Base-by-base conservation (phyloP, 37 sponge, comb jelly and placozoan genomes). In the Agelas oroides region DNA sequence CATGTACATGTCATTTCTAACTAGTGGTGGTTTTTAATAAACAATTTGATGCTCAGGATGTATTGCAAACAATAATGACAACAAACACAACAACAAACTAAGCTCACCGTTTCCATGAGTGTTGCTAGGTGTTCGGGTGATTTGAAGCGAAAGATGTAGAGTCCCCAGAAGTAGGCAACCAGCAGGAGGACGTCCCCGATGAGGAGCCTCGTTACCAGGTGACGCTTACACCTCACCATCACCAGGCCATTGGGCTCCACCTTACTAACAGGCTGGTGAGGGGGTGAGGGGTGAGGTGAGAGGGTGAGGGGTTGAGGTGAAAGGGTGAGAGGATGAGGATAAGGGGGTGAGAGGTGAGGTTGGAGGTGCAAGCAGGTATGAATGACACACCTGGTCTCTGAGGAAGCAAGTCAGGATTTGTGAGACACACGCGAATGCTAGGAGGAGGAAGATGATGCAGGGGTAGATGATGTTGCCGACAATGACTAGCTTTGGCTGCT, bases 381-480 rank as follows among this genome's bases (percentile, higher is more conserved):
- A 8, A 8, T 33, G 24, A 61, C 85, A 64, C 52, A 93, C 94
- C 62, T 82, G 53, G 37, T 67, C 71, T 80, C 94, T 86, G 27
- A 84, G 75, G 81, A 90, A 83, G 79, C 94, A 94, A 28, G 90
- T 83, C 34, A 89, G 24, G 20, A 66, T 39, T 53, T 94, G 94
- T 41, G 90, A 54, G 41, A 79, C 64, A 32, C 74, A 73, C 39
- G 91, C 53, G 0, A 79, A 3, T 0, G 78, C 0, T 30, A 94
- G 56, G 19, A 90, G 52, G 36, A 76, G 15, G 71, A 90, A 80
- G 31, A 94, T 67, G 41, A 87, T 19, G 46, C 65, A 17, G 17
- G 94, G 94, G 69, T 94, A 94, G 46, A 84, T 23, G 17, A 89
- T 27, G 65, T 94, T 94, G 19, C 76, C 30, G 24, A 85, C 0